Evolutionary conservation across 2,888 invertebrate genomes (phyloP).

Genomic region (Eumacrocentrus americanus): DNA sequence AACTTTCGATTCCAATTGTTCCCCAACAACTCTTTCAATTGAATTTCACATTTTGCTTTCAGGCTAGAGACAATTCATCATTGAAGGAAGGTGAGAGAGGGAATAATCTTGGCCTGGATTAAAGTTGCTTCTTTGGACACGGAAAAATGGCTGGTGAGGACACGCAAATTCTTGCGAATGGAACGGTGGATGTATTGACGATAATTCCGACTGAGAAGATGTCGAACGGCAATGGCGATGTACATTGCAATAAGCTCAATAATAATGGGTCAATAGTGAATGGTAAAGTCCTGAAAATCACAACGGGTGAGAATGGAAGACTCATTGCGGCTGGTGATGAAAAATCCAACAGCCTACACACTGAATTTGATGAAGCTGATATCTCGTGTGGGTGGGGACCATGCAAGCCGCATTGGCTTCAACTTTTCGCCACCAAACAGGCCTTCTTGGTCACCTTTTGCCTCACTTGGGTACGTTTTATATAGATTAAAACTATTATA

Average conservation of each 20-base stretch:
- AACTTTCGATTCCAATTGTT: slow-evolving; percentile 25
- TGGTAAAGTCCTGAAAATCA: slow-evolving; percentile 50
- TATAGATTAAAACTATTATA: no score
- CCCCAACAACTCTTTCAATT: no score
- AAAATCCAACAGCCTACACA: slow-evolving; percentile 49
- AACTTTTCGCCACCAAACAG: slow-evolving; percentile 84
- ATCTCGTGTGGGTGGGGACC: slow-evolving; percentile 82
- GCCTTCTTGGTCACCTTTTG: slow-evolving; percentile 88
- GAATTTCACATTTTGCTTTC: not conserved
- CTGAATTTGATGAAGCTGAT: slow-evolving; percentile 61
- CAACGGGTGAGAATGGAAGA: slow-evolving; percentile 51
- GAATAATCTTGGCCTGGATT: not conserved
- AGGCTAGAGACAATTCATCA: not conserved
- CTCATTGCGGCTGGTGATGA: slow-evolving; percentile 45
- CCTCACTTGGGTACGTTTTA: slow-evolving; percentile 80
- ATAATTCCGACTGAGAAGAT: slow-evolving; percentile 54
- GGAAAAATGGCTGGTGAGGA: slow-evolving; percentile 54
- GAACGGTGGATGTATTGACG: slow-evolving; percentile 50
- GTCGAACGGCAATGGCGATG: slow-evolving; percentile 50
- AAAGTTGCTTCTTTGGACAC: not conserved
- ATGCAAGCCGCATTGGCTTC: slow-evolving; percentile 76
- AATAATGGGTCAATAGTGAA: slow-evolving; percentile 55
- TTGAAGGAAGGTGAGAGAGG: no score
- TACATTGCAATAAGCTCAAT: slow-evolving; percentile 50
- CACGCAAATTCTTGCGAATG: slow-evolving; percentile 51